A percentile compares a stretch with the other conserved stretches of the same genome.
phyloP scores from a whole-genome alignment of 2,888 invertebrate species.

The Drosophila limbata region DNA sequence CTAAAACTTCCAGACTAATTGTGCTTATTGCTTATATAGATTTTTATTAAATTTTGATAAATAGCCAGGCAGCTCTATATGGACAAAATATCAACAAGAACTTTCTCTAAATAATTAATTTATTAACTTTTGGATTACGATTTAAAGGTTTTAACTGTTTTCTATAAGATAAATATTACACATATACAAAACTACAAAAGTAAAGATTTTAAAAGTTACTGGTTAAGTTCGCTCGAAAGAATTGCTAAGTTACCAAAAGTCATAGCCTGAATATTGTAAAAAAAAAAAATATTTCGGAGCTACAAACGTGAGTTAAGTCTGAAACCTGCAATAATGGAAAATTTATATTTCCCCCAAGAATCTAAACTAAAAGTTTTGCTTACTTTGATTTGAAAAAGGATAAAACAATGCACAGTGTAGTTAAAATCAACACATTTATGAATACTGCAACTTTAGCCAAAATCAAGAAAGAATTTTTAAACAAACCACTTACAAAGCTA shows the following conservation, averaged over 20 bases:
- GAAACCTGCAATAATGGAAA: not conserved
- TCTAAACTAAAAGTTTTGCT: not conserved
- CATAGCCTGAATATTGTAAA: not conserved
- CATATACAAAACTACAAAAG: too few relatives aligned
- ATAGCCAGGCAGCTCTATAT: not conserved
- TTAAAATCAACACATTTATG: conserved; percentile 17
- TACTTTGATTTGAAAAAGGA: not conserved
- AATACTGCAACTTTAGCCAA: conserved; percentile 62
- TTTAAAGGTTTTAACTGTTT: too few relatives aligned
- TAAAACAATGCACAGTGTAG: conserved; percentile 5
- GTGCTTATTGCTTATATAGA: not conserved
- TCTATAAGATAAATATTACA: too few relatives aligned
- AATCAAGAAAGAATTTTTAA: conserved; percentile 52
- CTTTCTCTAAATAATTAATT: not conserved
- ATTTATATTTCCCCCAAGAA: too few relatives aligned
- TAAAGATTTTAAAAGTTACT: not conserved
- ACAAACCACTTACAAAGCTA: conserved; percentile 54
- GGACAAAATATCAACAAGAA: not conserved
- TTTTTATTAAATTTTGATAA: not conserved
- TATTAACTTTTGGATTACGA: too few relatives aligned
- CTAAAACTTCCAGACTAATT: not conserved
- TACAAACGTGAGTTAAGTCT: not conserved
- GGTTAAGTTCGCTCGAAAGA: not conserved
- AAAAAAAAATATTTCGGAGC: not conserved
- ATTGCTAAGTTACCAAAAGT: not conserved